A percentile compares a stretch with the other conserved stretches of the same genome.
phyloP scores from a whole-genome alignment of 2,113 vertebrate species.

The Pluvianellus socialis region DNA sequence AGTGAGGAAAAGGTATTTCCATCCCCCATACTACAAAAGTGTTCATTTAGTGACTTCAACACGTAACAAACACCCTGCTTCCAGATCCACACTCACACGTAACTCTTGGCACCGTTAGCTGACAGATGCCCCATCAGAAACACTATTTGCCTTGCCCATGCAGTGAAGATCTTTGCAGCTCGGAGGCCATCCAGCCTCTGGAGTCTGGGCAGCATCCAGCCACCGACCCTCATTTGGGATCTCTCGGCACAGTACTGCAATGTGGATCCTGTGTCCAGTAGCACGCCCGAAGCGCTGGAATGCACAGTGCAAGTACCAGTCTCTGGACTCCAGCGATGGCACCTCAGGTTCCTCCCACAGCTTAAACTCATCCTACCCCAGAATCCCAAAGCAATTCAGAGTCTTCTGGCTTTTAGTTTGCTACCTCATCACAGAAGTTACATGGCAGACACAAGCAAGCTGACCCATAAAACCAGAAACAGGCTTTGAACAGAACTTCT shows the following conservation, averaged over 20 bases:
- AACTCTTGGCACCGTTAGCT: neutral
- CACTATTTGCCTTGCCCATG: neutral
- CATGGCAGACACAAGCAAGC: neutral
- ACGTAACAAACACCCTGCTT: fast-evolving
- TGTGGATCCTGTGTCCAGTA: neutral
- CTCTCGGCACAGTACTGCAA: fast-evolving
- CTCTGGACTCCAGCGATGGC: neutral
- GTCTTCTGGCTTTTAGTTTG: neutral
- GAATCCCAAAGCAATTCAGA: neutral
- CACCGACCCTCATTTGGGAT: neutral
- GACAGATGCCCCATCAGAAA: neutral
- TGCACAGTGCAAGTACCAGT: neutral
- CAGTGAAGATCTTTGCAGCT: neutral
- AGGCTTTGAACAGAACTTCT: neutral
- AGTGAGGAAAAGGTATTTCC: neutral
- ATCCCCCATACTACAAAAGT: neutral
- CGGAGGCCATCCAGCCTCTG: neutral
- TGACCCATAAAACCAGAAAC: neutral
- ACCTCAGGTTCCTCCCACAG: neutral
- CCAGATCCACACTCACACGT: neutral
- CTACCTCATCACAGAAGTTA: neutral
- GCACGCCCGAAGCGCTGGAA: neutral
- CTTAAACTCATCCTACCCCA: neutral
- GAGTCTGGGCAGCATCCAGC: neutral
- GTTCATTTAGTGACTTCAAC: neutral